phyloP scores from a whole-genome alignment of 2,113 vertebrate species.

The Mustelus asterias region DNA sequence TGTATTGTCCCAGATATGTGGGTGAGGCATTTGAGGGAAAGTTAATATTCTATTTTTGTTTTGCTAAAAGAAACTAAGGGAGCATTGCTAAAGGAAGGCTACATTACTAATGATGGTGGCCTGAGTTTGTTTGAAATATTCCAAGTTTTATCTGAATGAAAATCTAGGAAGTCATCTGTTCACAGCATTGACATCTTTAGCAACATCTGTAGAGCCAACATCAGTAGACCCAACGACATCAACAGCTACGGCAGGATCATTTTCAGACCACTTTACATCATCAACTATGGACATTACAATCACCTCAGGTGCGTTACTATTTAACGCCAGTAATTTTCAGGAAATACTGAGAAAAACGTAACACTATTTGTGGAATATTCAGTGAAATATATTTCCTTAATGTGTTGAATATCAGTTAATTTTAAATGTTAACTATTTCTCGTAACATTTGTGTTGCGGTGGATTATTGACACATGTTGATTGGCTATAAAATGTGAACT shows the following conservation, averaged over 20 bases:
- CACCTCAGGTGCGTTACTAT: constrained; percentile 16
- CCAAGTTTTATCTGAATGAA: constrained; percentile 3
- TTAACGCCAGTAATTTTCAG: no score
- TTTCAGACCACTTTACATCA: constrained; percentile 1
- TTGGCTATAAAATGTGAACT: constrained; percentile 27
- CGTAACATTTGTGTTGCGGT: neutral
- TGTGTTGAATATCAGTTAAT: neutral
- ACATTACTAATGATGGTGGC: neutral
- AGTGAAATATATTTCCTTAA: neutral
- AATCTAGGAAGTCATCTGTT: constrained; percentile 6
- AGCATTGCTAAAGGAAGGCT: neutral
- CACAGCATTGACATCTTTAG: neutral
- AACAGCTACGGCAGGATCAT: neutral
- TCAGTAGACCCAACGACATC: neutral
- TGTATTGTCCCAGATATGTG: neutral
- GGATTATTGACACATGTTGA: neutral
- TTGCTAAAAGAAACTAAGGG: neutral
- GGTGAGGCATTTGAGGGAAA: neutral
- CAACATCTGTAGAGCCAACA: constrained; percentile 19
- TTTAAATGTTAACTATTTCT: neutral
- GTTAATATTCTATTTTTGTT: neutral
- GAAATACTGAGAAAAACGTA: neutral
- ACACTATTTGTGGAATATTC: neutral
- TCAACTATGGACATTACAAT: constrained; percentile 6
- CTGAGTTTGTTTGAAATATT: neutral